phyloP scores from a whole-genome alignment of 2,797 vertebrate genomes.

The Menidia menidia region DNA sequence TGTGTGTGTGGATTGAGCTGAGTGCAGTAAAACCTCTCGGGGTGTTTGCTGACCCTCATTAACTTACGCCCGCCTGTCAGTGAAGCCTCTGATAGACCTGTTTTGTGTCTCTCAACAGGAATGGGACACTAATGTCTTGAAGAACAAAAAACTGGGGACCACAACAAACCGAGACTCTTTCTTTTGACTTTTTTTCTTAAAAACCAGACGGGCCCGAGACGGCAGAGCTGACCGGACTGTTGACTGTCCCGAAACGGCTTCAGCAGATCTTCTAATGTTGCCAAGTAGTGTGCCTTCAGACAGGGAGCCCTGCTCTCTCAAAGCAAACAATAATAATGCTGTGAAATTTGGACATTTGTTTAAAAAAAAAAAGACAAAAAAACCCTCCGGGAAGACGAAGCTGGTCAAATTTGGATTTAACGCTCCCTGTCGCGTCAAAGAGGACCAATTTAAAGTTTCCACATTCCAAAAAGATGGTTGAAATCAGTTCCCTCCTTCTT shows the following conservation, averaged over 20 bases:
- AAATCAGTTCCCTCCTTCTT: slow-evolving; percentile 61
- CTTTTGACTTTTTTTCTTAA: slow-evolving; percentile 90
- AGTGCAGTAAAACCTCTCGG: background rate
- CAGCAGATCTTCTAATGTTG: slow-evolving; percentile 78
- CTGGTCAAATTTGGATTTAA: slow-evolving; percentile 48
- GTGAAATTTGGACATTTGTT: slow-evolving; percentile 90
- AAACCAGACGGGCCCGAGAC: slow-evolving; percentile 83
- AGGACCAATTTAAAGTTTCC: slow-evolving; percentile 47
- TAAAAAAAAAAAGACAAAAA: slow-evolving; percentile 2
- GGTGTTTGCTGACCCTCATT: slow-evolving; percentile 19
- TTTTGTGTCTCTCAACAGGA: slow-evolving; percentile 83
- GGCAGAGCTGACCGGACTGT: slow-evolving; percentile 76
- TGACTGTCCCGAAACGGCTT: slow-evolving; percentile 89
- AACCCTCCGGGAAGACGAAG: slow-evolving; percentile 60
- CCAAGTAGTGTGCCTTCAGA: slow-evolving; percentile 89
- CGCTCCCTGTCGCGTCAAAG: slow-evolving; percentile 29
- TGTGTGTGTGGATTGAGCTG: no score
- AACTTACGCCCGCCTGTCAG: slow-evolving; percentile 26
- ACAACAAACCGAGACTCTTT: slow-evolving; percentile 88
- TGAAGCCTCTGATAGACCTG: slow-evolving; percentile 23
- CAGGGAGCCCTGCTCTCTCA: slow-evolving; percentile 79
- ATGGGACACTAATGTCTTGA: slow-evolving; percentile 90
- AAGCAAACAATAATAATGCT: slow-evolving; percentile 85
- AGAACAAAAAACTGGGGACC: slow-evolving; percentile 83
- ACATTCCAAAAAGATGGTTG: slow-evolving; percentile 69